phyloP scores from a whole-genome alignment of 2,797 vertebrate species.

The Pelodytes ibericus region DNA sequence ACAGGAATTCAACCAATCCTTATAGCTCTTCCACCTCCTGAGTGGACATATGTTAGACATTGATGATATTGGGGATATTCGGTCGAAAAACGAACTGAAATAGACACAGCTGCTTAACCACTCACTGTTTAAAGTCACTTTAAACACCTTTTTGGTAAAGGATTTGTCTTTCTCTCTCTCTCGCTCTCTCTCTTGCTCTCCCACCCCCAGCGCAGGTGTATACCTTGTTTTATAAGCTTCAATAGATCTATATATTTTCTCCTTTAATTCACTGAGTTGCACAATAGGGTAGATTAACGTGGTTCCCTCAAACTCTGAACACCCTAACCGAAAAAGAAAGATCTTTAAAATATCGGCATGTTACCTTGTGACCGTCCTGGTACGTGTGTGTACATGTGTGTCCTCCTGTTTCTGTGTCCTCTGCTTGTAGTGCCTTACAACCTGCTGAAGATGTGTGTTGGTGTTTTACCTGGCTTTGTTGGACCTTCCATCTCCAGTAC shows the following conservation, averaged over 20 bases:
- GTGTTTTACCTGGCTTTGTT: too few relatives aligned
- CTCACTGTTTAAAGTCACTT: conserved; percentile 72
- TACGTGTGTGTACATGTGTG: conserved; percentile 59
- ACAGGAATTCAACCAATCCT: not conserved
- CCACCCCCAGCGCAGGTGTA: conserved; percentile 76
- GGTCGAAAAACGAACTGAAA: conserved; percentile 45
- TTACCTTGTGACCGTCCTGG: conserved; percentile 87
- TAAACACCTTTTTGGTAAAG: conserved; percentile 67
- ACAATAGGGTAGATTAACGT: conserved; percentile 56
- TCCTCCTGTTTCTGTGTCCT: conserved; percentile 85
- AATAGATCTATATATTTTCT: conserved; percentile 76
- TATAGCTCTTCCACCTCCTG: not conserved
- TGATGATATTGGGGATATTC: too few relatives aligned
- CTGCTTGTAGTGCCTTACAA: conserved; percentile 99
- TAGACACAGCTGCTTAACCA: conserved; percentile 53
- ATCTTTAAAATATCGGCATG: conserved; percentile 89
- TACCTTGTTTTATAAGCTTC: conserved; percentile 74
- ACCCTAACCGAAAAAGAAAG: conserved; percentile 82
- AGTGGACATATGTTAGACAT: not conserved
- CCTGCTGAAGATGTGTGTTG: conserved; percentile 82
- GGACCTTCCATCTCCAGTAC: not conserved
- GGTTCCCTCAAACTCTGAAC: conserved; percentile 86
- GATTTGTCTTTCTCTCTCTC: conserved; percentile 78
- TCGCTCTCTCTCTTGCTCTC: conserved; percentile 61
- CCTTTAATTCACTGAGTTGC: conserved; percentile 31